Evolutionary conservation across 2,113 vertebrate genomes (phyloP).

Genomic region (Podiceps cristatus): DNA sequence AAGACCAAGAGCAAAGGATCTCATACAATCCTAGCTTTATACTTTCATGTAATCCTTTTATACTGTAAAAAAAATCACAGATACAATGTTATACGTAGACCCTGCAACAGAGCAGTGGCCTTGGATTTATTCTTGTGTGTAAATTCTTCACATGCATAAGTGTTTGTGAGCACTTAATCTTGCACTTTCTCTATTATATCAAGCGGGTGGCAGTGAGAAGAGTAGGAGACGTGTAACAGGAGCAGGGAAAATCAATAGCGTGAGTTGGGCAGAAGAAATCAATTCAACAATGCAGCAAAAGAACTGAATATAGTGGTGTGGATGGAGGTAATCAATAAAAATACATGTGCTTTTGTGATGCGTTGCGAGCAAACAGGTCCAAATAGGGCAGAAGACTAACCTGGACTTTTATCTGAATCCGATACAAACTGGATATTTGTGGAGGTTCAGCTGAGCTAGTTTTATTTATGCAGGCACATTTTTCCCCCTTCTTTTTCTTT

Average conservation of each 20-base stretch:
- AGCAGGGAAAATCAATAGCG: constrained; percentile 13
- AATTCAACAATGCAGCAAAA: constrained; percentile 28
- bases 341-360: neutral
- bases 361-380: neutral
- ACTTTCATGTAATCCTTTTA: neutral
- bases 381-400: neutral
- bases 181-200: neutral
- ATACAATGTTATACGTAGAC: neutral
- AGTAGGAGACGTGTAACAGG: neutral
- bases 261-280: constrained; percentile 34
- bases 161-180: neutral
- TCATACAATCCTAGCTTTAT: neutral
- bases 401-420: neutral
- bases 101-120: neutral
- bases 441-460: neutral
- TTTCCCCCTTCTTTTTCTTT: neutral
- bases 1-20: neutral
- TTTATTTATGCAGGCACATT: neutral
- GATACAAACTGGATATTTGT: neutral
- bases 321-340: neutral
- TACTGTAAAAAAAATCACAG: neutral
- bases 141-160: neutral
- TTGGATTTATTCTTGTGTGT: neutral
- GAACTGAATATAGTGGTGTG: neutral
- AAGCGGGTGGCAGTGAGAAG: neutral